phyloP scores from a whole-genome alignment of 2,797 vertebrate genomes.

The Paguma larvata region DNA sequence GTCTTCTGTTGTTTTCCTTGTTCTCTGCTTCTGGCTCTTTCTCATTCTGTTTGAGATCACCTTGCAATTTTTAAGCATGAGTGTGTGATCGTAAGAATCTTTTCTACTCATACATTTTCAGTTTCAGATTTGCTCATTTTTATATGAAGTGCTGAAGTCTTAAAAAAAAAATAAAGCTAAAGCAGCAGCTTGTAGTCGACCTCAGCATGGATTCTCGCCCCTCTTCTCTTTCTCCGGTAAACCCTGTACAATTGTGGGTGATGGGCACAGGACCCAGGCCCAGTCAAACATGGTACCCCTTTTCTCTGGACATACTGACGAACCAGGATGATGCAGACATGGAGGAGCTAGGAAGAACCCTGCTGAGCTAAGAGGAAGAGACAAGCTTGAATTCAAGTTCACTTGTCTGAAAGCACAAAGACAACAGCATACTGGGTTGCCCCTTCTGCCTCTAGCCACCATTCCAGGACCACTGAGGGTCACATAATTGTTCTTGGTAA shows the following conservation, averaged over 20 bases:
- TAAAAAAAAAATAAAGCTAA: not conserved
- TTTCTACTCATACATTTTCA: constrained; percentile 48
- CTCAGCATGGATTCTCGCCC: not conserved
- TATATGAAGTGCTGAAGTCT: constrained; percentile 14
- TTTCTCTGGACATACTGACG: not conserved
- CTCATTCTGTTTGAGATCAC: constrained; percentile 46
- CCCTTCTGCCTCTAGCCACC: not conserved
- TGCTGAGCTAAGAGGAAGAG: not conserved
- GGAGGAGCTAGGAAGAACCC: not conserved
- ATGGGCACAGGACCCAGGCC: not conserved
- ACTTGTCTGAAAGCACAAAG: not conserved
- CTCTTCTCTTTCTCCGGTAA: not conserved
- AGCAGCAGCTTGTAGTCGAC: not conserved
- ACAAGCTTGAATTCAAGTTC: not conserved
- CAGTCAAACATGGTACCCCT: not conserved
- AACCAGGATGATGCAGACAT: not conserved
- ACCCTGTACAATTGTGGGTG: not conserved
- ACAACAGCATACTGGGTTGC: not conserved
- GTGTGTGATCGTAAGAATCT: constrained; percentile 28
- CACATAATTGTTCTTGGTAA: constrained; percentile 40
- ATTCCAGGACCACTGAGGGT: not conserved
- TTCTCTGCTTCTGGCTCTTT: not conserved
- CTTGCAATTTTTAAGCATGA: constrained; percentile 53
- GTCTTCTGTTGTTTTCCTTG: not conserved
- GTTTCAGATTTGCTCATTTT: constrained; percentile 51